Base-by-base conservation (phyloP, 2,113 vertebrate species). In the Lanius collurio region DNA sequence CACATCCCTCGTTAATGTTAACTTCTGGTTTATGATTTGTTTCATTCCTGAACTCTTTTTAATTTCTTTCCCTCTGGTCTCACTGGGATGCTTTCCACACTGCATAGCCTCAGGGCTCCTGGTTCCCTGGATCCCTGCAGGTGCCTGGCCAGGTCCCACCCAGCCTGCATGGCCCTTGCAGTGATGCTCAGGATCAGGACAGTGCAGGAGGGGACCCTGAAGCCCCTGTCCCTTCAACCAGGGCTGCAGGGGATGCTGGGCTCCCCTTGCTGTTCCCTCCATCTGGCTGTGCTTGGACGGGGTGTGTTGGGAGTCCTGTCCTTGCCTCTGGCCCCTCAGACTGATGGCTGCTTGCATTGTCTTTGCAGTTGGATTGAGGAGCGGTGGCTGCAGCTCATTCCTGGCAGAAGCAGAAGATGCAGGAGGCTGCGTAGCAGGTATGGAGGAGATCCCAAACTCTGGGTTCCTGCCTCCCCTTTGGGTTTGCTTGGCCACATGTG, bases 361-460 rank as follows among this genome's bases (percentile, higher is more conserved):
- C 59, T 44, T 63, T 68, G 79, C 95, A 97, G 95, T 50, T 71
- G 74, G 85, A 73, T 27, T 46, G 80, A 95, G 68, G 90, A 90
- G 75, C 14, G 11, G 88, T 37, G 76, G 83, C 90, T 8, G 39
- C 90, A 73, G 94, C 71, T 90, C 47, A 11, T 76, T 68, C 44
- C 63, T 49, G 83, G 52, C 83, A 62, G 56, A 52, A 70, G 73
- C 59, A 23, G 89, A 94, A 92, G 92, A 96, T 96, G 96, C 96
- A 59, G 77, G 81, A 67, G 49, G 22, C 81, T 68, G 83, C 2
- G 0, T 94, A 89, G 87, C 79, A 95, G 95, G 94, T 95, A 93
- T 9, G 79, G 12, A 13, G n/a, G 8, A 39, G 23, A 57, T 23
- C 18, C 49, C 63, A 53, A 1, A 15, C 39, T 10, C 35, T 0